A percentile compares a stretch with the other conserved stretches of the same genome.
Conservation (phyloP, 2,113 vertebrate species). For the Cyprinus carpio region DNA sequence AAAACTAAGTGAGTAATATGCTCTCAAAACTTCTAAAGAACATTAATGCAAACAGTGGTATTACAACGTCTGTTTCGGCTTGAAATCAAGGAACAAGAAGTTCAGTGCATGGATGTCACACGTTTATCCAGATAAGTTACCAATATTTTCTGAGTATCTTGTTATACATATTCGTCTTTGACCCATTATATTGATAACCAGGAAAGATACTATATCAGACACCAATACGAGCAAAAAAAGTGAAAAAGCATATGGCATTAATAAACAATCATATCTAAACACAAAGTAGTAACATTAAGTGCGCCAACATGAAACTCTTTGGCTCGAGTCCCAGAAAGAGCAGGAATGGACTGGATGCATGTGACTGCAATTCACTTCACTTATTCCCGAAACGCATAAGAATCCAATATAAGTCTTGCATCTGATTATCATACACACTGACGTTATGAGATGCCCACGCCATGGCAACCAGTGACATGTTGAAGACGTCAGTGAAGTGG, state of each 20-base stretch:
- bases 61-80: background rate
- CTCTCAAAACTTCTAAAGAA: background rate
- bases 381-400: background rate
- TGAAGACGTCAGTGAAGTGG: constrained; percentile 90
- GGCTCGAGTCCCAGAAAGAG: background rate
- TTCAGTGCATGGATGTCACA: background rate
- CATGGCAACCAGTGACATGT: constrained; percentile 96
- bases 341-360: constrained; percentile 21
- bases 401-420: constrained; percentile 73
- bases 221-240: background rate
- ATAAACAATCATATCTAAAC: background rate
- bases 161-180: too few species aligned
- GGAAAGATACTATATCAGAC: background rate
- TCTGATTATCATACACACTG: constrained; percentile 92
- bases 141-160: too few species aligned
- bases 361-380: constrained; percentile 39
- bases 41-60: background rate
- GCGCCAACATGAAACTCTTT: background rate
- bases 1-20: background rate
- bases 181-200: background rate
- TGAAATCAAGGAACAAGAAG: background rate
- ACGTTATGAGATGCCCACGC: constrained; percentile 96
- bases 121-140: background rate
- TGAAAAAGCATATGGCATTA: too few species aligned
- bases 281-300: background rate